phyloP scores from a whole-genome alignment of 2,888 invertebrate species.

The Zygothrica quintamaculata region DNA sequence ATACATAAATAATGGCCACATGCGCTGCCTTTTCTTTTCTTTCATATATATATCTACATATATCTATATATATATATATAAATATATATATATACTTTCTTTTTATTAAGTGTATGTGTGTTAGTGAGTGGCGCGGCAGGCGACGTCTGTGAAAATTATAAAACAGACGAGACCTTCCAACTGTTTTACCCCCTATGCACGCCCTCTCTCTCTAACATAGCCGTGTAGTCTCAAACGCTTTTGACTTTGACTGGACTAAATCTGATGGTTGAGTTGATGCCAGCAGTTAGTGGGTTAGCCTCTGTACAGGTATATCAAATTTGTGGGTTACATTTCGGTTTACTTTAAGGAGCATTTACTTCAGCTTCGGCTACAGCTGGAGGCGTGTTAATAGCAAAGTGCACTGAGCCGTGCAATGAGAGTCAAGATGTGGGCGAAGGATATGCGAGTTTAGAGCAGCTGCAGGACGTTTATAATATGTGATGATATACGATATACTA shows the following conservation, averaged over 20 bases:
- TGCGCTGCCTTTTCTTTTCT: constrained; percentile 56
- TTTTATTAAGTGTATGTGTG: constrained; percentile 9
- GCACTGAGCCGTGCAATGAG: constrained; percentile 55
- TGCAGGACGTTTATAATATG: too few relatives aligned
- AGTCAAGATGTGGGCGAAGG: constrained; percentile 29
- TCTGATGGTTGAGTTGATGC: too few relatives aligned
- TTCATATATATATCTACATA: background rate
- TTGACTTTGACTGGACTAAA: too few relatives aligned
- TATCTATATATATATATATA: background rate
- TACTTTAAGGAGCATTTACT: constrained; percentile 17
- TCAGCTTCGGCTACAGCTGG: constrained; percentile 27
- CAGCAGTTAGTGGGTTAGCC: background rate
- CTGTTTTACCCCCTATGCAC: background rate
- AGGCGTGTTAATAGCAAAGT: constrained; percentile 52
- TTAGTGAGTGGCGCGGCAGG: constrained; percentile 18
- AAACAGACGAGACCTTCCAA: constrained; percentile 49
- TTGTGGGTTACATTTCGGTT: constrained; percentile 32
- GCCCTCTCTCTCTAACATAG: background rate
- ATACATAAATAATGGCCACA: constrained; percentile 75
- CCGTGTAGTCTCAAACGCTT: background rate
- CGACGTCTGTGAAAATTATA: constrained; percentile 66
- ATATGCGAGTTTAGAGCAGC: constrained; percentile 6
- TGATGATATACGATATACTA: too few relatives aligned
- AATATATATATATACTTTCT: constrained; percentile 28
- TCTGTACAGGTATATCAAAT: constrained; percentile 21